A percentile compares a stretch with the other conserved stretches of the same genome.
These are phyloP conservation scores for Epinotia ramella DNA, from an alignment of 2,888 invertebrate species.

Conservation along the genomic window DNA sequence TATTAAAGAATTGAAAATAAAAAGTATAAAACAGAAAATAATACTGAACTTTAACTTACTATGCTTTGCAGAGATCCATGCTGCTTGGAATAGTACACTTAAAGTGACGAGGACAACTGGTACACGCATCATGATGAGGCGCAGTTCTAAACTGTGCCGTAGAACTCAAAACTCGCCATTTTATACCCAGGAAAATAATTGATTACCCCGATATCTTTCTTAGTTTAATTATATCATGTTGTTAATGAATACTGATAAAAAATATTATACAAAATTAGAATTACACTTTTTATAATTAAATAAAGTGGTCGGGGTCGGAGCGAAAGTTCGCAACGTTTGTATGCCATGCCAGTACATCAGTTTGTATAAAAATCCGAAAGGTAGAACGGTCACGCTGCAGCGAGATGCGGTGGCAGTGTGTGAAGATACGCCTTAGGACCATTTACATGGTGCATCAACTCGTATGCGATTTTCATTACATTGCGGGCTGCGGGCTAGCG, in stretches of 20 bases:
- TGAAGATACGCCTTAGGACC: too few species aligned
- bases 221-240: not conserved
- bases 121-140: not conserved
- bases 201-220: not conserved
- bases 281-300: too few species aligned
- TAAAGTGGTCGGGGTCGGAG: too few species aligned
- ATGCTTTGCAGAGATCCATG: not conserved
- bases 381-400: too few species aligned
- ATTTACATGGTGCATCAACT: too few species aligned
- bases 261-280: not conserved
- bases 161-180: not conserved
- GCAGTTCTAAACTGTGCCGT: not conserved
- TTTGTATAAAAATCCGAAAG: too few species aligned
- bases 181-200: not conserved
- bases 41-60: not conserved
- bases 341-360: too few species aligned
- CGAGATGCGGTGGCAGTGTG: too few species aligned
- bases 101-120: not conserved
- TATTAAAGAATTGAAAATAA: too few species aligned
- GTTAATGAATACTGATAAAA: not conserved
- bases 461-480: too few species aligned
- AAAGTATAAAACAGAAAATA: not conserved
- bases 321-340: too few species aligned
- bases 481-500: too few species aligned
- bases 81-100: not conserved